Evolutionary conservation across 2,797 vertebrate genomes (phyloP).

Genomic region (Myripristis jacobus): DNA sequence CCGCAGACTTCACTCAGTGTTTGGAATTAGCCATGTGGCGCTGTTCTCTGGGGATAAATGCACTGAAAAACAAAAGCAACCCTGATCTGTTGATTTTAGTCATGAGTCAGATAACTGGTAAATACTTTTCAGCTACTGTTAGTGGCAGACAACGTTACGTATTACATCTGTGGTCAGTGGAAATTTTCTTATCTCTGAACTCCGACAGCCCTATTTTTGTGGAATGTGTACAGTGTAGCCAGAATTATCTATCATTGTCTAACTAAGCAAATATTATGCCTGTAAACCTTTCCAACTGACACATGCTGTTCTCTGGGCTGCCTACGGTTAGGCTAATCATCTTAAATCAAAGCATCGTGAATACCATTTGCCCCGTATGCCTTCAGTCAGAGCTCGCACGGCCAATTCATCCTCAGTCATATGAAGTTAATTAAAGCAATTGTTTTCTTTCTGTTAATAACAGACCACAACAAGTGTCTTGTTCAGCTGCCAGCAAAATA

Average conservation of each 20-base stretch:
- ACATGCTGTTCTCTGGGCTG: background rate
- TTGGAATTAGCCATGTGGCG: background rate
- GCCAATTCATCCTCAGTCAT: slow-evolving; percentile 26
- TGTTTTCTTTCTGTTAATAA: slow-evolving; percentile 13
- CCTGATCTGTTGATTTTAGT: slow-evolving; percentile 35
- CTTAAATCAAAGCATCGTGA: background rate
- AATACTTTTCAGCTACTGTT: slow-evolving; percentile 8
- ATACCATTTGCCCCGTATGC: background rate
- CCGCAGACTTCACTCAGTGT: background rate
- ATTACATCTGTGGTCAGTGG: background rate
- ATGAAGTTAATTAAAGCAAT: slow-evolving; percentile 43
- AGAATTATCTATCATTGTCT: background rate
- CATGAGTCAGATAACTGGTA: slow-evolving; percentile 1
- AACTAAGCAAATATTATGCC: background rate
- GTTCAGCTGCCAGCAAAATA: slow-evolving; percentile 25
- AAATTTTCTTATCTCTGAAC: background rate
- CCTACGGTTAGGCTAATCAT: background rate
- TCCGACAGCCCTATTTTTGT: background rate
- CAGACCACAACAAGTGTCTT: slow-evolving; percentile 31
- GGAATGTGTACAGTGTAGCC: slow-evolving; percentile 16
- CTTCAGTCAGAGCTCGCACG: background rate
- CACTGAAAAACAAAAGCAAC: slow-evolving; percentile 63
- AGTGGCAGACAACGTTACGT: background rate
- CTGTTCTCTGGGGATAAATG: slow-evolving; percentile 28
- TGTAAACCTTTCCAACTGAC: background rate